Conservation (phyloP, 2,888 invertebrate species). For the Byasa hedistus region DNA sequence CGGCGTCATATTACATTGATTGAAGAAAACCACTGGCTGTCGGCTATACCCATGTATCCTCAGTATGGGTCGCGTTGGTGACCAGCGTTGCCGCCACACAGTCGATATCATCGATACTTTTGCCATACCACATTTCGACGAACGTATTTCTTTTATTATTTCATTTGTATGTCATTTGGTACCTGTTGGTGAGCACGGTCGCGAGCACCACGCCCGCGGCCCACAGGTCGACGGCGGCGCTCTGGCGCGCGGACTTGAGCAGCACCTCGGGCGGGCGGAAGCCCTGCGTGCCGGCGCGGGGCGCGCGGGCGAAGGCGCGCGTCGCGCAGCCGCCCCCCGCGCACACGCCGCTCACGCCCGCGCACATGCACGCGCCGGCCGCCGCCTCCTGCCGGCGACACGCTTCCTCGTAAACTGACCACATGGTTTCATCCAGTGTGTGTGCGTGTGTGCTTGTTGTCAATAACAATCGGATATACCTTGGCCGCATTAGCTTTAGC, state of each 20-base stretch:
- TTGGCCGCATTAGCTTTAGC: constrained; percentile 18
- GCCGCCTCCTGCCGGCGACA: constrained; percentile 72
- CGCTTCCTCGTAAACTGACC: background rate
- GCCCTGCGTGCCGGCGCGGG: constrained; percentile 93
- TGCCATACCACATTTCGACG: no score
- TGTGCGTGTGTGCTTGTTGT: no score
- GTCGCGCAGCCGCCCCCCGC: constrained; percentile 35
- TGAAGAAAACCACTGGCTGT: no score
- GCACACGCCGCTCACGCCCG: constrained; percentile 35
- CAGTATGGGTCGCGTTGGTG: no score
- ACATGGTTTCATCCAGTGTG: constrained; percentile 5
- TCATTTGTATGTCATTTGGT: background rate
- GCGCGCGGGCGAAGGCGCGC: constrained; percentile 80
- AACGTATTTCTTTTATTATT: no score
- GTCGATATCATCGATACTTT: no score
- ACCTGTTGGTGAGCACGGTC: constrained; percentile 83
- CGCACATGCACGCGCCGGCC: constrained; percentile 80
- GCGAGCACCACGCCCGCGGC: constrained; percentile 90
- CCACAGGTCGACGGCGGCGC: constrained; percentile 94
- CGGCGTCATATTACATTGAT: background rate
- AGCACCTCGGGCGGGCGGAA: constrained; percentile 89
- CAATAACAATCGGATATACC: no score
- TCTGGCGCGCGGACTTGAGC: constrained; percentile 88
- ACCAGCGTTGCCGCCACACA: no score
- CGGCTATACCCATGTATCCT: no score